Evolutionary conservation across 2,888 invertebrate genomes (phyloP).

Genomic region (Petrolisthes cinctipes): DNA sequence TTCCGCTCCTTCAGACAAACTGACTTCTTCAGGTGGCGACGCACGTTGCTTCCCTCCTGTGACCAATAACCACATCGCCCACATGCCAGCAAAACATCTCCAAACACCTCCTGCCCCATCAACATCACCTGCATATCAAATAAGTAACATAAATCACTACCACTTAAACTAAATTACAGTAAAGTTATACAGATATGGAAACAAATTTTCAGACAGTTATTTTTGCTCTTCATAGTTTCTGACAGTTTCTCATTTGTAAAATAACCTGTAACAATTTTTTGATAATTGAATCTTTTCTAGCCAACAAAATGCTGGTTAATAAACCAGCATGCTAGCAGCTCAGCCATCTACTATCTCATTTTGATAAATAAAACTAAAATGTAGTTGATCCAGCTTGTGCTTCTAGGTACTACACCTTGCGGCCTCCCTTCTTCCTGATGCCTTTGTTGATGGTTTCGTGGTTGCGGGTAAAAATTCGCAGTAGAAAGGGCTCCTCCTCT

Average conservation of each 20-base stretch:
- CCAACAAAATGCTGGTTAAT: too few species aligned
- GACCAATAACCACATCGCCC: slow-evolving; percentile 59
- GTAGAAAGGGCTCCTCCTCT: slow-evolving; percentile 58
- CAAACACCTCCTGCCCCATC: slow-evolving; percentile 61
- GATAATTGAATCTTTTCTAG: too few species aligned
- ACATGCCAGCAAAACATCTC: slow-evolving; percentile 57
- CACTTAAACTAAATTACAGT: too few species aligned
- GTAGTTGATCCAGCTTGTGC: not conserved
- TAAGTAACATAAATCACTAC: too few species aligned
- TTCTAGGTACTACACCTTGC: slow-evolving; percentile 38
- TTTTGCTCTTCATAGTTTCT: too few species aligned
- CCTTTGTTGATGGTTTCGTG: slow-evolving; percentile 54
- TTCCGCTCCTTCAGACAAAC: slow-evolving; percentile 55
- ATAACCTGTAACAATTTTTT: too few species aligned
- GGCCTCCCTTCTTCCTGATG: slow-evolving; percentile 53
- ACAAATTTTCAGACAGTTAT: too few species aligned
- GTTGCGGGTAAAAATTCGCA: slow-evolving; percentile 58
- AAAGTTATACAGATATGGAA: too few species aligned
- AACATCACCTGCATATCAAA: slow-evolving; percentile 43
- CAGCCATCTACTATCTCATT: not conserved
- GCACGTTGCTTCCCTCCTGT: slow-evolving; percentile 58
- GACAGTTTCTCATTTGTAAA: too few species aligned
- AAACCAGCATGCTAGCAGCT: not conserved
- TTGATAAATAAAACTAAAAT: not conserved
- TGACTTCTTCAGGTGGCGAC: slow-evolving; percentile 54